A percentile compares a stretch with the other conserved stretches of the same genome.
Conservation (phyloP, 2,113 vertebrate species). For the Glaucidium brasilianum region DNA sequence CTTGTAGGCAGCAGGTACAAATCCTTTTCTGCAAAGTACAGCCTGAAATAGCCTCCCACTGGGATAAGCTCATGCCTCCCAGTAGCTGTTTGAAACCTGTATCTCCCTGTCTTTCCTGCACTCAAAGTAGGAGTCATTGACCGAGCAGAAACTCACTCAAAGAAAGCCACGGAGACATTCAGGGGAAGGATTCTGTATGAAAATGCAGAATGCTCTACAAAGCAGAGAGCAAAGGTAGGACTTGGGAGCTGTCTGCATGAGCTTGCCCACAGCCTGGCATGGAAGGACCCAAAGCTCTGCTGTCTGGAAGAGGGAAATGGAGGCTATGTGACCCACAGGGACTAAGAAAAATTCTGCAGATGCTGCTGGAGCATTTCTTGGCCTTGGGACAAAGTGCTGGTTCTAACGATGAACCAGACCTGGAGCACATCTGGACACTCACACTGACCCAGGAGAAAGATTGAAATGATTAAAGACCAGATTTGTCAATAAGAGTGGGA, state of each 20-base stretch:
- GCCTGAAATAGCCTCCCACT: not conserved
- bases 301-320: not conserved
- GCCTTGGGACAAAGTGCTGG: not conserved
- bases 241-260: not conserved
- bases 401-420: not conserved
- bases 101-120: not conserved
- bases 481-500: not conserved
- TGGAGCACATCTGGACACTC: not conserved
- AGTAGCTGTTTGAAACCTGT: not conserved
- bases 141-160: not conserved
- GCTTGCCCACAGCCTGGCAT: not conserved
- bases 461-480: not conserved
- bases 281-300: not conserved
- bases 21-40: not conserved
- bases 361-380: not conserved
- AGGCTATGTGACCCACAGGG: too few species aligned
- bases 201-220: not conserved
- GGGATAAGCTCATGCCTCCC: not conserved
- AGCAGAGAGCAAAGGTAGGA: not conserved
- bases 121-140: not conserved
- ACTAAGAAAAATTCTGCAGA: not conserved
- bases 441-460: not conserved
- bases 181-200: not conserved
- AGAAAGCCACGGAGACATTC: not conserved
- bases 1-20: not conserved